These are phyloP conservation scores for Mycteria americana DNA, from an alignment of 2,797 vertebrate species.

Conservation along the genomic window DNA sequence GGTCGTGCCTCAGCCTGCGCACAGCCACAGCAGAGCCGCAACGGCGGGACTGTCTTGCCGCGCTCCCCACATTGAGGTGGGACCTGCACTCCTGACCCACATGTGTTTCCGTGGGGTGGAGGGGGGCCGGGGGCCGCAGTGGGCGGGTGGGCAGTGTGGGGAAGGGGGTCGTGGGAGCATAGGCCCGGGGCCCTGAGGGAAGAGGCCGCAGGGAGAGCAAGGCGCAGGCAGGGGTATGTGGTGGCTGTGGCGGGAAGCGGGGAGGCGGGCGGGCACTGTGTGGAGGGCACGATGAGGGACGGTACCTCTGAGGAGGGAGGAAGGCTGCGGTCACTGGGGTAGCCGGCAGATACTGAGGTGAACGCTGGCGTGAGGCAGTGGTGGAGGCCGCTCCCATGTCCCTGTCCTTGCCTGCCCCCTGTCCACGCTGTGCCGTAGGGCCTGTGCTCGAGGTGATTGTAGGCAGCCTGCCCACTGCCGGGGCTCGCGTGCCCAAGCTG, in stretches of 20 bases:
- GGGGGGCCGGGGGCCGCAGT: too few species aligned
- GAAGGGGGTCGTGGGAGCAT: fast-evolving
- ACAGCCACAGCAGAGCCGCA: fast-evolving
- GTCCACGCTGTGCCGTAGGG: fast-evolving
- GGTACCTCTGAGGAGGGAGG: neutral
- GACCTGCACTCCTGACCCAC: neutral
- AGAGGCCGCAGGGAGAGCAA: neutral
- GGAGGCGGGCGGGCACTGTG: fast-evolving
- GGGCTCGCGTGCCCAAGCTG: neutral
- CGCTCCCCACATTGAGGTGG: neutral
- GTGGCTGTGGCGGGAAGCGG: neutral
- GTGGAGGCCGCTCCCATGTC: neutral
- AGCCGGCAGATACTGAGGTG: fast-evolving
- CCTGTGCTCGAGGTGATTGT: neutral
- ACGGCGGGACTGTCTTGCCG: fast-evolving
- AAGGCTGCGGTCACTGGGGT: neutral
- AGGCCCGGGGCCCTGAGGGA: neutral
- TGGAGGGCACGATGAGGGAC: fast-evolving
- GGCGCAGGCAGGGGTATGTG: neutral
- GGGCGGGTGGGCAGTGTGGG: fast-evolving
- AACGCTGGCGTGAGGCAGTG: fast-evolving
- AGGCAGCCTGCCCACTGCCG: fast-evolving
- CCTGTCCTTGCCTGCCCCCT: neutral
- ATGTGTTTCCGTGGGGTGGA: fast-evolving
- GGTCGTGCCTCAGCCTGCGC: fast-evolving